Conservation (phyloP, 1,140 invertebrate genomes). For the Batillaria attramentaria region DNA sequence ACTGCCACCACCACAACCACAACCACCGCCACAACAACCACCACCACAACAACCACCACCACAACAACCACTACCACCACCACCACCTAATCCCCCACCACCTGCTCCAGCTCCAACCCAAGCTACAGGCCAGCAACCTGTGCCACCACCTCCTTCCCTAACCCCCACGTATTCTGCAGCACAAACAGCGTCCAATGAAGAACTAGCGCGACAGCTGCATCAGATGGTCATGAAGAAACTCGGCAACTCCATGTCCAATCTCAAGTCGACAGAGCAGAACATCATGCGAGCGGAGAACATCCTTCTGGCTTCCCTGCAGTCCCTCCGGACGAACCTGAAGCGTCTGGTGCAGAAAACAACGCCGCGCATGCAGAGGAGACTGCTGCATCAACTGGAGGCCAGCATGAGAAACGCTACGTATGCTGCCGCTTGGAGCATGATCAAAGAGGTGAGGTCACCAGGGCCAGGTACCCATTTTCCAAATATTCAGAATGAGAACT, state of each 20-base stretch:
- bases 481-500: no score
- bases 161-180: neutral
- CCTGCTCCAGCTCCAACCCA: neutral
- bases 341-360: neutral
- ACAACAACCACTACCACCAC: no score
- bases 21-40: no score
- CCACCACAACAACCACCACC: no score
- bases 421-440: neutral
- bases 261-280: neutral
- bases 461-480: no score
- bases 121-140: neutral
- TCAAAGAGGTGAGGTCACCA: conserved; percentile 5
- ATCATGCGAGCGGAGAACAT: neutral
- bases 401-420: neutral
- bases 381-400: neutral
- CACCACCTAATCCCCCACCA: no score
- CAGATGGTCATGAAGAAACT: neutral
- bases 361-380: neutral
- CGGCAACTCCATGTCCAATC: neutral
- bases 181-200: neutral
- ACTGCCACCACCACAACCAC: no score
- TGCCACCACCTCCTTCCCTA: neutral
- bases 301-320: neutral
- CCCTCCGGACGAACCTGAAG: neutral
- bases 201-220: neutral